Evolutionary conservation across 2,888 invertebrate genomes (phyloP).

Genomic region (Tortrix viridana): DNA sequence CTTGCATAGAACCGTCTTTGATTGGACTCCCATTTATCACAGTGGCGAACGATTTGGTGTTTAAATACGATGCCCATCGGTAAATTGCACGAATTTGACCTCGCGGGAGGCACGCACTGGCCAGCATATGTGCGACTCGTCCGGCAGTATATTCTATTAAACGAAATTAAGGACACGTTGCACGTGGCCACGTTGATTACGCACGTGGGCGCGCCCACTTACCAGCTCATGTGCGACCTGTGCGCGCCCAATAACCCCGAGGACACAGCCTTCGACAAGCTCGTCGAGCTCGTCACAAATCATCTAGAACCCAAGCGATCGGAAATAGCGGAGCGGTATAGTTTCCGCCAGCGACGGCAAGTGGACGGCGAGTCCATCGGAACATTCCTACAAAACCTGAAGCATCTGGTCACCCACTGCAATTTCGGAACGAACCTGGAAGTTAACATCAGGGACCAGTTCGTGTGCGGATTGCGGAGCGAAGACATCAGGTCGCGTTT

Average conservation of each 20-base stretch:
- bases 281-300: neutral
- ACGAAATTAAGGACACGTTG: constrained; percentile 39
- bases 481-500: constrained; percentile 6
- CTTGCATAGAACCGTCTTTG: no score
- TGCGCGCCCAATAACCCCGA: constrained; percentile 2
- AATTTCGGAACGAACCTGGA: constrained; percentile 28
- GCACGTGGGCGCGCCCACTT: constrained; percentile 43
- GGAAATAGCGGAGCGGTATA: neutral
- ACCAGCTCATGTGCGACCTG: constrained; percentile 38
- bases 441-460: constrained; percentile 30
- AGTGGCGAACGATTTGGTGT: constrained; percentile 3
- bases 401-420: constrained; percentile 27
- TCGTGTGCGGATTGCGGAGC: constrained; percentile 28
- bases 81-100: constrained; percentile 41
- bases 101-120: constrained; percentile 39
- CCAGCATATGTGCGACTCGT: constrained; percentile 41
- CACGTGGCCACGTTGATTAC: constrained; percentile 46
- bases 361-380: constrained; percentile 11
- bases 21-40: neutral
- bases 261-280: constrained; percentile 7
- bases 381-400: constrained; percentile 5
- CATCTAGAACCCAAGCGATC: neutral
- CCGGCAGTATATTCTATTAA: constrained; percentile 42
- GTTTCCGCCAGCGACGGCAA: constrained; percentile 13
- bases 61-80: constrained; percentile 43